These are phyloP conservation scores for Melanostoma mellinum DNA, from an alignment of 2,888 invertebrate species.

Conservation along the genomic window DNA sequence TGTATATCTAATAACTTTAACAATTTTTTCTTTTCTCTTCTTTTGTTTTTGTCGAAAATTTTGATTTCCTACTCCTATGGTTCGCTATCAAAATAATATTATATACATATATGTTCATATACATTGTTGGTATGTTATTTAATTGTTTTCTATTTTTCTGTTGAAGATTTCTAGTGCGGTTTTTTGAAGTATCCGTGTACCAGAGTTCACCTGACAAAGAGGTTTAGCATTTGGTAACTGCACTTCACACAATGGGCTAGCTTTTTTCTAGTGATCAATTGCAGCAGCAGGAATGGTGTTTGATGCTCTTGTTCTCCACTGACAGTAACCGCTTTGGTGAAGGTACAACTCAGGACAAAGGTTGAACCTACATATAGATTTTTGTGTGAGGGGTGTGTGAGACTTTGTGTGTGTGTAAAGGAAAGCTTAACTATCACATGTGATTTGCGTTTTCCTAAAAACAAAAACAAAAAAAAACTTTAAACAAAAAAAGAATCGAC, in stretches of 20 bases:
- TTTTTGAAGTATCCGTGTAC: constrained; percentile 53
- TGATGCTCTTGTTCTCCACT: constrained; percentile 30
- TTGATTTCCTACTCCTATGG: constrained; percentile 69
- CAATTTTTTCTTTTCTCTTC: constrained; percentile 50
- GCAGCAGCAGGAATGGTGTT: constrained; percentile 25
- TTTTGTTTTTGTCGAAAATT: constrained; percentile 63
- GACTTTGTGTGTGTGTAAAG: constrained; percentile 44
- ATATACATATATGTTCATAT: constrained; percentile 40
- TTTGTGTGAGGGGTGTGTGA: no score
- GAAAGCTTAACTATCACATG: constrained; percentile 73
- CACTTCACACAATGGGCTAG: constrained; percentile 29
- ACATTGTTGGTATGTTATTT: constrained; percentile 32
- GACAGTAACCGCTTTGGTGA: constrained; percentile 24
- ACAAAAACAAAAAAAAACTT: no score
- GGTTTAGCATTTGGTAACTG: constrained; percentile 41
- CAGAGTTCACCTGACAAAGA: constrained; percentile 37
- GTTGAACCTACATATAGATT: constrained; percentile 40
- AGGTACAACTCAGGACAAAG: constrained; percentile 47
- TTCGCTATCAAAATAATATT: constrained; percentile 67
- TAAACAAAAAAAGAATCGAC: constrained; percentile 15
- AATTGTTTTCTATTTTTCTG: constrained; percentile 37
- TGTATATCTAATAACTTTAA: constrained; percentile 61
- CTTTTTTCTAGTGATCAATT: constrained; percentile 19
- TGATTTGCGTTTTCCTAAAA: constrained; percentile 69
- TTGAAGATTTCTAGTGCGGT: constrained; percentile 58